These are phyloP conservation scores for Acanthisitta chloris DNA, from an alignment of 2,113 vertebrate species.

Conservation along the genomic window DNA sequence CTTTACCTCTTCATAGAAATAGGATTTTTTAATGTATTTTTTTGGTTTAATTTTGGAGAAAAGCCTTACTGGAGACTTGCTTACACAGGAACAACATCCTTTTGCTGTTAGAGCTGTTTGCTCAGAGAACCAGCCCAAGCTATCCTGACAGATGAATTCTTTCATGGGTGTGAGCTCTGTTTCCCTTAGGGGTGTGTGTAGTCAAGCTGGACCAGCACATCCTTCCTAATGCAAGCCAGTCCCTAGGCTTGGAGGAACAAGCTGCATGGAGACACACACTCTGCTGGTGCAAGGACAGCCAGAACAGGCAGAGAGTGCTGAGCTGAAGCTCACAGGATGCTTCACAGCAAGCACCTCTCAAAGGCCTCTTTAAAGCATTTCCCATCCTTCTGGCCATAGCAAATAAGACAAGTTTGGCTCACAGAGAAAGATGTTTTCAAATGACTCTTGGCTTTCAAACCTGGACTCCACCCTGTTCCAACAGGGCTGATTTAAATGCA, in stretches of 20 bases:
- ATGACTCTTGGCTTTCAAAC: neutral
- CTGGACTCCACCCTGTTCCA: neutral
- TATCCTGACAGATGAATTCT: neutral
- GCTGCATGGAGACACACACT: neutral
- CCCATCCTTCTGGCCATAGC: neutral
- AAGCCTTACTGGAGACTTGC: neutral
- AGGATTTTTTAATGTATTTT: neutral
- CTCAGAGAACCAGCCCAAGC: neutral
- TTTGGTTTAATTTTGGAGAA: neutral
- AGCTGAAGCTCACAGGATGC: neutral
- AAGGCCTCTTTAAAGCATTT: neutral
- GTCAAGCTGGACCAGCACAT: neutral
- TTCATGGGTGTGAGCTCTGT: neutral
- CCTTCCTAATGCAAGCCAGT: neutral
- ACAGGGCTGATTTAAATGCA: neutral
- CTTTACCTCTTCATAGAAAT: neutral
- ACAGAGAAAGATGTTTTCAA: neutral
- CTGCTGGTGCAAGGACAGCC: neutral
- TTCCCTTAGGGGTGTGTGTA: neutral
- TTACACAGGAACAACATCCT: neutral
- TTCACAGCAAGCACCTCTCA: rapidly evolving
- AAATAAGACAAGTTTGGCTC: neutral
- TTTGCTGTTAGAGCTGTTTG: neutral
- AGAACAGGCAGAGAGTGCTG: neutral
- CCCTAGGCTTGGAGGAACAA: neutral